Evolutionary conservation across 92 coral and sea anemone species (phyloP), one percentile per base, ranked within the genome.

Genomic region (Anthopleura xanthogrammica): DNA sequence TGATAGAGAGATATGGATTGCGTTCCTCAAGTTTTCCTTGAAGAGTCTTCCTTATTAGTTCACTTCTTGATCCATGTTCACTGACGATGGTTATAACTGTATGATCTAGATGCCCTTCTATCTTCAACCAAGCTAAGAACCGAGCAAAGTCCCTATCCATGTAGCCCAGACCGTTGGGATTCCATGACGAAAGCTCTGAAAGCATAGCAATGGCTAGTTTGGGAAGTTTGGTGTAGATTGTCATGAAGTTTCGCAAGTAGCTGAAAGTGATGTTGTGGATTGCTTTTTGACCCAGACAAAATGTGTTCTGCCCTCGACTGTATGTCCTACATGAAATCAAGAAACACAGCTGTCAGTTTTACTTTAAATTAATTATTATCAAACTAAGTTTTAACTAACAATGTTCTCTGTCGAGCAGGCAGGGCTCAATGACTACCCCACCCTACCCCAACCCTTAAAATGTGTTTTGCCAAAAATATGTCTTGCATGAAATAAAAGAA

Each of bases 11-110:
- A 65, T 83, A 91, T 23, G 97, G 97, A 84, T 89, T 88, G 39
- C 97, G 81, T 86, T 93, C 97, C 74, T 93, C 97, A 77, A 93
- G 80, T 68, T 93, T 93, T 17, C 97, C 97, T 81, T 91, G 88
- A n/a, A 93, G 87, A 19, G 90, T 79, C 42, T 80, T 75, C 76
- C 97, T 85, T n/a, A 91, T 46, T 12, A 81, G 60, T 7, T 82
- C 85, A 60, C 80, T 86, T 24, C 89, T 88, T 46, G 94, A 87
- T 46, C 97, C 97, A 75, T 89, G 97, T 29, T 93, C 92, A 48
- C 97, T 88, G 86, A 93, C 89, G 20, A 92, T 52, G 9, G 93
- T 88, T 48, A 93, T 75, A 20, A 91, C 87, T 14, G 97, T 93
- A 22, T 91, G 84, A 48, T 91, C 93, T 29, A 91, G 83, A 73